These are phyloP conservation scores for Gymnocephalus cernua DNA, from an alignment of 2,113 vertebrate genomes.

Conservation along the genomic window DNA sequence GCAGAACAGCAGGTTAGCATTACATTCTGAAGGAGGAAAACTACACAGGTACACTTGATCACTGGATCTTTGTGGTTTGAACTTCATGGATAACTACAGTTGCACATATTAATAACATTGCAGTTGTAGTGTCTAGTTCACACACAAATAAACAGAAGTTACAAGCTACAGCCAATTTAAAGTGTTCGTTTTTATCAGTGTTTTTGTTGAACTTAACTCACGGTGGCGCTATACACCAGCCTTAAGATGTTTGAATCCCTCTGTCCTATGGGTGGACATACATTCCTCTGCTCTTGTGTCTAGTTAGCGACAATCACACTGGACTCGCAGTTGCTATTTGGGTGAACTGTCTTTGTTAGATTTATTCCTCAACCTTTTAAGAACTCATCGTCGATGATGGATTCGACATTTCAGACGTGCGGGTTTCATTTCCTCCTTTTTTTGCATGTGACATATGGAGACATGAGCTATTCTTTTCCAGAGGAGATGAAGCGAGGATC, in stretches of 20 bases:
- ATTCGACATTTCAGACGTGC: not conserved
- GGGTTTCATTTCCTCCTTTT: slow-evolving; percentile 15
- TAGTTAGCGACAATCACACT: not conserved
- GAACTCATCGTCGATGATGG: not conserved
- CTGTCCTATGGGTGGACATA: not conserved
- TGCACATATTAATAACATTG: not conserved
- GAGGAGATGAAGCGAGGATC: slow-evolving; percentile 85
- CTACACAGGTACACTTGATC: not conserved
- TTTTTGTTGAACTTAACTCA: slow-evolving; percentile 26
- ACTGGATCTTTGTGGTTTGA: not conserved
- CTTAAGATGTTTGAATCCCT: not conserved
- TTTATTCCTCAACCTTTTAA: not conserved
- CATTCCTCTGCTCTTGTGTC: not conserved
- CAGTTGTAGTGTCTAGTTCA: not conserved
- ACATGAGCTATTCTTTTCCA: slow-evolving; percentile 81
- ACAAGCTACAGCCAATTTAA: too few relatives aligned
- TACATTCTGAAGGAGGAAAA: not conserved
- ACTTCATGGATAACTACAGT: not conserved
- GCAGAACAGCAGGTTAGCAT: not conserved
- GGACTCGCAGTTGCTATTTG: not conserved
- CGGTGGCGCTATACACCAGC: slow-evolving; percentile 64
- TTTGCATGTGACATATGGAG: slow-evolving; percentile 47
- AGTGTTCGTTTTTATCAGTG: not conserved
- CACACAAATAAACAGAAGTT: not conserved
- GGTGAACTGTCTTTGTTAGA: not conserved